Evolutionary conservation across 2,888 invertebrate genomes (phyloP), one percentile per base, ranked within the genome.

Genomic region (Onthophagus sagittarius): DNA sequence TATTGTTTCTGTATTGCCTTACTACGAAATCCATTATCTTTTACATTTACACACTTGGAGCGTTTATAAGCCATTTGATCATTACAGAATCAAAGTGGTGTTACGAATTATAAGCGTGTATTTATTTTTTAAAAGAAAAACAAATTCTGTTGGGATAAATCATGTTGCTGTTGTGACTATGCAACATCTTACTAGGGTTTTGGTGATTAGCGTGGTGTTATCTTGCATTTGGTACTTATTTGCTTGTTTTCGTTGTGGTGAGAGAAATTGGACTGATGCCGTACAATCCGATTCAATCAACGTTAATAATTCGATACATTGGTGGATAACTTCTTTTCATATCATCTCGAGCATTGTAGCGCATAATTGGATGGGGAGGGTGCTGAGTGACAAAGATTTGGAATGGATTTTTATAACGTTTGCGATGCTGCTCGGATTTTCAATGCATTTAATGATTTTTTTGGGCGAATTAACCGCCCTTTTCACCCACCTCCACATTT

Each of bases 401-500:
- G 78, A 78, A 69, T 32, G 69, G 63, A 14, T 76, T 2, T 70
- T 77, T 39, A 9, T 75, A 0, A 11, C 74, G 0, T 11, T 62
- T 4, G 39, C 64, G 9, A 73, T 77, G 71, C 6, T 78, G 6
- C 32, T 69, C 14, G 77, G 77, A 4, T 77, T 73, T 63, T 64
- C 75, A 15, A 9, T 73, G 5, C 74, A 77, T 62, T 70, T 72
- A 15, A 75, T 78, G 73, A 32, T 77, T 13, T 75, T 76, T 63
- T 76, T 76, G 71, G 77, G 76, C 1, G 74, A 75, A 53, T n/a
- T 78, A 15, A 75, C 74, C 11, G 73, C 67, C 33, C 74, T 73
- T 1, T 76, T 74, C 70, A 53, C 71, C 6, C 73, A 75, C 64
- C 14, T 62, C 6, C 75, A 75, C 33, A 32, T 73, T 62, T 71